Evolutionary conservation across 1,140 invertebrate species (phyloP).

Genomic region (Cecropterus lyciades): DNA sequence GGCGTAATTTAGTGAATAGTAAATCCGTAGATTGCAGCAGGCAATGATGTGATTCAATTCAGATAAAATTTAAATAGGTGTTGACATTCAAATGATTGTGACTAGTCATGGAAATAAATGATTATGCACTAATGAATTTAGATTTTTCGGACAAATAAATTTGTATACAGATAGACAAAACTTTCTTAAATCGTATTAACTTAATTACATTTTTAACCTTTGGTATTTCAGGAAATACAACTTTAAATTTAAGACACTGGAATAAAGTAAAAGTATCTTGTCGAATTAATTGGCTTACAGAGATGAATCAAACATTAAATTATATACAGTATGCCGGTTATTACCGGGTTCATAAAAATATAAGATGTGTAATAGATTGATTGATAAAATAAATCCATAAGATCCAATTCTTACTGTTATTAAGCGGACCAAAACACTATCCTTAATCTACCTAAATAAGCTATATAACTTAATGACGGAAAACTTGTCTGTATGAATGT

Average conservation of each 20-base stretch:
- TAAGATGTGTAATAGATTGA: conserved; percentile 6
- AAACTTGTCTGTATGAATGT: conserved; percentile 54
- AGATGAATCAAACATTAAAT: too few relatives aligned
- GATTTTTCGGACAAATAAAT: background rate
- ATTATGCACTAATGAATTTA: conserved; percentile 10
- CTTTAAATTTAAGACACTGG: too few relatives aligned
- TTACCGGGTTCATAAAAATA: background rate
- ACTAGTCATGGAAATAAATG: too few relatives aligned
- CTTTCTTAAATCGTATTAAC: too few relatives aligned
- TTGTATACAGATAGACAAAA: too few relatives aligned
- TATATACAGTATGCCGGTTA: conserved; percentile 2
- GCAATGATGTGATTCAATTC: conserved; percentile 45
- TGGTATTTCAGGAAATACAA: too few relatives aligned
- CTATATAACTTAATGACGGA: conserved; percentile 28
- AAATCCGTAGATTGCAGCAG: conserved; percentile 48
- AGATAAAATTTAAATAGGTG: conserved; percentile 9
- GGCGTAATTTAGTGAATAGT: conserved; percentile 41
- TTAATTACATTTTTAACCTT: too few relatives aligned
- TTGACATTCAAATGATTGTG: conserved; percentile 26
- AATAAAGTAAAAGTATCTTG: too few relatives aligned
- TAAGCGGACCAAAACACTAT: conserved; percentile 10
- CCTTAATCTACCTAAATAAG: conserved; percentile 21
- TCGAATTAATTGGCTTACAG: too few relatives aligned
- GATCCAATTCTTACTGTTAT: conserved; percentile 24
- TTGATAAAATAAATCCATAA: conserved; percentile 34